Evolutionary conservation across 2,888 invertebrate species (phyloP).

Genomic region (Cheiracanthium punctorium): DNA sequence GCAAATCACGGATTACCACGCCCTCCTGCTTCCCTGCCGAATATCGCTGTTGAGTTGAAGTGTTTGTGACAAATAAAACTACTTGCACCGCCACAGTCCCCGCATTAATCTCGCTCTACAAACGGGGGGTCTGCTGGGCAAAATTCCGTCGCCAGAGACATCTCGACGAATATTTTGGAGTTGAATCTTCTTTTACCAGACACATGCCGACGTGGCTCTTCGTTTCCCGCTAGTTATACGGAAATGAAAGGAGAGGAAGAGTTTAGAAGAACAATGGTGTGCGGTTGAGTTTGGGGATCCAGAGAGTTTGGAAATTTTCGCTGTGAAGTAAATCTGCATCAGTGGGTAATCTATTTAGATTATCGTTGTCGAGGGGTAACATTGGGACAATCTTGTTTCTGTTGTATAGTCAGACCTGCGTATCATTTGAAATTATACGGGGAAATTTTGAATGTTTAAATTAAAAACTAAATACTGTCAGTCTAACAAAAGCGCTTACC

Average conservation of each 20-base stretch:
- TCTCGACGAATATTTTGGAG: slow-evolving; percentile 54
- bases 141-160: slow-evolving; percentile 7
- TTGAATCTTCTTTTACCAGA: slow-evolving; percentile 40
- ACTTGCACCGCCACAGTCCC: slow-evolving; percentile 34
- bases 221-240: slow-evolving; percentile 63
- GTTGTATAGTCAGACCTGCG: too few species aligned
- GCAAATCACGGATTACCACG: slow-evolving; percentile 18
- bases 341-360: too few species aligned
- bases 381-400: too few species aligned
- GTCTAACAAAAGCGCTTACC: too few species aligned
- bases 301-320: too few species aligned
- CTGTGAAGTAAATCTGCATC: too few species aligned
- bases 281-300: neutral
- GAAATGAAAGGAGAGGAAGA: neutral
- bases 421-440: too few species aligned
- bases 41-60: slow-evolving; percentile 10
- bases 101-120: slow-evolving; percentile 53
- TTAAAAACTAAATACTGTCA: too few species aligned
- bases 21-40: slow-evolving; percentile 24
- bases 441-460: too few species aligned
- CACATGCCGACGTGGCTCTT: slow-evolving; percentile 47
- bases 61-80: slow-evolving; percentile 63
- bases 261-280: slow-evolving; percentile 34
- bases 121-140: slow-evolving; percentile 18
- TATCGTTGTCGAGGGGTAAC: too few species aligned